Base-by-base conservation (phyloP, 2,797 vertebrate species). In the Graptemys geographica region DNA sequence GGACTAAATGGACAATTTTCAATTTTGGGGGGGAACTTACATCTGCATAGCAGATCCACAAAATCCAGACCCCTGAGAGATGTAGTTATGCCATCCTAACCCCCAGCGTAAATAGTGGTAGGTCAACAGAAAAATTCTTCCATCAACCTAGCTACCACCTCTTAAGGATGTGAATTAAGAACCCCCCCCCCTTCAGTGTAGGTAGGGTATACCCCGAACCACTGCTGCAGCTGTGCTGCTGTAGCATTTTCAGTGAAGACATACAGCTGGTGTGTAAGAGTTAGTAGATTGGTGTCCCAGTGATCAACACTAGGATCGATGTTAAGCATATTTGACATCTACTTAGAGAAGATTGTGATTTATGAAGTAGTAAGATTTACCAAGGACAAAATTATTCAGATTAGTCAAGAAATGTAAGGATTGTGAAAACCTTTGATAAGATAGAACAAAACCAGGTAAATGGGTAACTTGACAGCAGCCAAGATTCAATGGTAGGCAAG, bases 281-380 rank as follows among this genome's bases (percentile, higher is more conserved):
- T 76, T 47, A 76, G 23, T 93, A 95, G 96, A 87, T 94, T 94
- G 59, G 44, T 94, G 86, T 65, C 49, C 51, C 89, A 94, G 93
- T 81, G n/a, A 92, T 90, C 59, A 44, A 28, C 27, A 76, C 27
- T 28, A 23, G n/a, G 8, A 2, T 21, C 10, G 16, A 69, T 11
- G 19, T 37, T 37, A 37, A 69, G 65, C 37, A 65, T 84, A 80
- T 93, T 79, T 89, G 94, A 94, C 28, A 69, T 96, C 84, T 93
- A 51, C 52, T n/a, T 69, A 86, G 93, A 96, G 76, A 62, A 94
- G 87, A 94, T 27, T 7, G 31, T 86, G 82, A 97, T 83, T 81
- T 94, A 93, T 55, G 79, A 91, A 95, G 92, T 86, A 31, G 92
- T 59, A 95, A 88, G 93, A 95, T 86, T 55, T 88, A 95, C n/a